Conservation (phyloP, 2,113 vertebrate genomes). For the Melanerpes aurifrons region DNA sequence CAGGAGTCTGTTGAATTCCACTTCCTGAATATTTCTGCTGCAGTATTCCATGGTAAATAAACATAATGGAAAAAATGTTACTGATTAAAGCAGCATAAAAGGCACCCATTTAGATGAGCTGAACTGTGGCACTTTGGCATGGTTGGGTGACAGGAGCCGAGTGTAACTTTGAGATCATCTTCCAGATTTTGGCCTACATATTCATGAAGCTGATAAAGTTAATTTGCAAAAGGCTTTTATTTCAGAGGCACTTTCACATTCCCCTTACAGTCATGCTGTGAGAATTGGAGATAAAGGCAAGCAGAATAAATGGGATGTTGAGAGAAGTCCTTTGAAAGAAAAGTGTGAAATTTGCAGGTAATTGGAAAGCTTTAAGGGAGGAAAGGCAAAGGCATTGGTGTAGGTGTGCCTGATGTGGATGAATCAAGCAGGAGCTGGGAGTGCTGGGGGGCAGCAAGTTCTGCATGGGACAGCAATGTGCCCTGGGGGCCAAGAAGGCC, state of each 20-base stretch:
- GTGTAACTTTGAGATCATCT: neutral
- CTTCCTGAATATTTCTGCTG: neutral
- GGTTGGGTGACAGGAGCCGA: neutral
- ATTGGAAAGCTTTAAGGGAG: conserved; percentile 3
- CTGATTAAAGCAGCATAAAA: neutral
- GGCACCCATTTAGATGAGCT: neutral
- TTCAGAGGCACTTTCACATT: neutral
- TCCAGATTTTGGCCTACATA: neutral
- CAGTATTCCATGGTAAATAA: neutral
- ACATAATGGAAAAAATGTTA: neutral
- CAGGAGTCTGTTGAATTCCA: neutral
- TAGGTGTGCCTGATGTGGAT: neutral
- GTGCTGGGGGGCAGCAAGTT: no score
- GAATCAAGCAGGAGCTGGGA: neutral
- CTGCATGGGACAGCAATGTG: no score
- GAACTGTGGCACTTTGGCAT: neutral
- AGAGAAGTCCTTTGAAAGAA: conserved; percentile 2
- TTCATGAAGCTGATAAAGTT: neutral
- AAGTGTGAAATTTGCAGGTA: neutral
- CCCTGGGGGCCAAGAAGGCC: no score
- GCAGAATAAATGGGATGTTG: neutral
- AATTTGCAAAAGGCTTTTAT: neutral
- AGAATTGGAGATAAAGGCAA: conserved; percentile 9
- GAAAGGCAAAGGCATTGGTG: neutral
- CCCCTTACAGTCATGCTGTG: neutral